A percentile compares a stretch with the other conserved stretches of the same genome.
These are phyloP conservation scores for Saxidomus purpurata DNA, from an alignment of 1,140 invertebrate species.

Conservation along the genomic window DNA sequence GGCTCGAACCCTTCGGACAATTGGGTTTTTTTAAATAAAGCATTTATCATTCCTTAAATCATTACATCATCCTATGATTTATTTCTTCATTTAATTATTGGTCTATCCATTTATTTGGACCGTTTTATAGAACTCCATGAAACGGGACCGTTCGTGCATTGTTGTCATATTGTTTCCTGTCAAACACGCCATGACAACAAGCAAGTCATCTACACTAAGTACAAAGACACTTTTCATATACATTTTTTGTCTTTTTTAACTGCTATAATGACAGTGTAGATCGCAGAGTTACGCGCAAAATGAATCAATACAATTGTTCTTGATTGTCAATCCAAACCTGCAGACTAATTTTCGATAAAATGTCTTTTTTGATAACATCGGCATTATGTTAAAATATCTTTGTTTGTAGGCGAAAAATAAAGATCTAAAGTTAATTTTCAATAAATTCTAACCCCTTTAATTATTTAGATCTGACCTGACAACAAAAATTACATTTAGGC, in stretches of 20 bases:
- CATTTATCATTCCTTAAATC: too few species aligned
- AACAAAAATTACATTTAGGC: conserved; percentile 3
- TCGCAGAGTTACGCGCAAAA: not conserved
- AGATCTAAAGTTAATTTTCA: not conserved
- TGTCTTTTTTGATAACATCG: not conserved
- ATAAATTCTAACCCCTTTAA: not conserved
- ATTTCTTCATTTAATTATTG: too few species aligned
- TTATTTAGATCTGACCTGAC: not conserved
- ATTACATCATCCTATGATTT: too few species aligned
- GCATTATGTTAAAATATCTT: not conserved
- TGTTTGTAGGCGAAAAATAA: conserved; percentile 2
- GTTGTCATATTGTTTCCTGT: too few species aligned
- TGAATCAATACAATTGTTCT: not conserved
- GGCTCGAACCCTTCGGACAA: too few species aligned
- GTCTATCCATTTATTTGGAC: too few species aligned
- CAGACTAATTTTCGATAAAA: not conserved
- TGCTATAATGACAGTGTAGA: not conserved
- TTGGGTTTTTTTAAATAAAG: too few species aligned
- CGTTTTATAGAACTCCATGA: too few species aligned
- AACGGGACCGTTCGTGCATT: too few species aligned
- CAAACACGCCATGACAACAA: not conserved
- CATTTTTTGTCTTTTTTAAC: not conserved
- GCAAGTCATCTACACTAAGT: not conserved
- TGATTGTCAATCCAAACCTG: not conserved
- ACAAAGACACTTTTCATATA: not conserved